Evolutionary conservation across 2,888 invertebrate genomes (phyloP).

Genomic region (Ennomos quercinarius): DNA sequence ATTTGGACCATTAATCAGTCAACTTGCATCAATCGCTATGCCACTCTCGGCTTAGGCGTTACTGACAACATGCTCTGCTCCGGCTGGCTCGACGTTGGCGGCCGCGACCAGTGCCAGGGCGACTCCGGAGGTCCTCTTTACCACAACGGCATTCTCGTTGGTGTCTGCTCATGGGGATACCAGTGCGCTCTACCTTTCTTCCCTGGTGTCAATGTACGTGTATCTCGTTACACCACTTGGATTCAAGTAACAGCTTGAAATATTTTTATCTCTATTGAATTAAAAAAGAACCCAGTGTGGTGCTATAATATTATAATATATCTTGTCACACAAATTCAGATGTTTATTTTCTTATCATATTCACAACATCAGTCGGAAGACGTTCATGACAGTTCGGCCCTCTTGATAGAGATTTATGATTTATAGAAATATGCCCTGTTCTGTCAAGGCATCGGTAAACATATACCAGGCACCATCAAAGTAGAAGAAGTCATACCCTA

Average conservation of each 20-base stretch:
- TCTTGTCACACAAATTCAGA: too few species aligned
- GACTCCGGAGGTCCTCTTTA: constrained; percentile 67
- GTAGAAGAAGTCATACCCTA: too few species aligned
- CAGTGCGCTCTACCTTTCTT: constrained; percentile 41
- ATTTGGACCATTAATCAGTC: constrained; percentile 52
- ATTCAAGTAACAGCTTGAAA: constrained; percentile 27
- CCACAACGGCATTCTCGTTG: constrained; percentile 49
- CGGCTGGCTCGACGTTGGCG: constrained; percentile 63
- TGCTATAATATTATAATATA: too few species aligned
- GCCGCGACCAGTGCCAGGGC: constrained; percentile 67
- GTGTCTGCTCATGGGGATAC: constrained; percentile 49
- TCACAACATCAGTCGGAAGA: too few species aligned
- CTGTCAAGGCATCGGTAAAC: too few species aligned
- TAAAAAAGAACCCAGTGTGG: too few species aligned
- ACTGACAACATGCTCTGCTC: constrained; percentile 60
- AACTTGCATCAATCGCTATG: constrained; percentile 41
- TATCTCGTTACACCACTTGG: constrained; percentile 43
- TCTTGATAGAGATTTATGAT: too few species aligned
- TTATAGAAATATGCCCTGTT: too few species aligned
- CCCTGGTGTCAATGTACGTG: constrained; percentile 51
- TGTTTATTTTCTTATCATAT: too few species aligned
- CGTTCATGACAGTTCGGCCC: too few species aligned
- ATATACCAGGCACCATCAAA: too few species aligned
- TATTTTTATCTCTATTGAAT: neutral
- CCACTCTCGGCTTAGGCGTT: constrained; percentile 15